Conservation (phyloP, 1,140 invertebrate species). For the Phortica variegata region DNA sequence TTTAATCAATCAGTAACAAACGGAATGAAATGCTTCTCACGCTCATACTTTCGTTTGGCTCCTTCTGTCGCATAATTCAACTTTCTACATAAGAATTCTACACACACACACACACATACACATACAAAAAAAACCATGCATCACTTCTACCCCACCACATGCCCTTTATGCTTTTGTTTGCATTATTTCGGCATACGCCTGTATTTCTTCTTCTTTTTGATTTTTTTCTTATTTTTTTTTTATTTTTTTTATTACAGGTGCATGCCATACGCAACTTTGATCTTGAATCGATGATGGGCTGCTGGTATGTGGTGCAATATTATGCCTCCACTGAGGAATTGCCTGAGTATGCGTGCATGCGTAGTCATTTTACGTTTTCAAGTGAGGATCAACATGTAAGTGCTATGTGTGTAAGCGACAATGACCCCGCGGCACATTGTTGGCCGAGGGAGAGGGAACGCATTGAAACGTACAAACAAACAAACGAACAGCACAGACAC, state of each 20-base stretch:
- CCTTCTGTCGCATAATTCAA: too few species aligned
- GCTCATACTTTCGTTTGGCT: too few species aligned
- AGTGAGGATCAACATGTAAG: conserved; percentile 47
- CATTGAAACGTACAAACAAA: too few species aligned
- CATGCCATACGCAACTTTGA: conserved; percentile 61
- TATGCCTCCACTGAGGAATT: conserved; percentile 84
- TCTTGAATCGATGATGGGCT: conserved; percentile 65
- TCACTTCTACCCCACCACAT: not conserved
- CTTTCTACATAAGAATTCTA: conserved; percentile 10
- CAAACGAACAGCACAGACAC: not conserved
- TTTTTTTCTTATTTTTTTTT: not conserved
- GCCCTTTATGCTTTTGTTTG: not conserved
- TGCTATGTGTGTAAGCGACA: too few species aligned
- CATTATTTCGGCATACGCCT: not conserved
- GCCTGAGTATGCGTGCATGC: conserved; percentile 79
- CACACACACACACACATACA: not conserved
- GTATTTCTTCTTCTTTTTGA: not conserved
- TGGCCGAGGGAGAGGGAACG: too few species aligned
- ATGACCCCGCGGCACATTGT: too few species aligned
- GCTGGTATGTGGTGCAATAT: conserved; percentile 82
- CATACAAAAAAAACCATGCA: too few species aligned
- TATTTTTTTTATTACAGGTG: conserved; percentile 44
- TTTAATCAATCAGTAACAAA: too few species aligned
- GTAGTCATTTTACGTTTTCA: conserved; percentile 67
- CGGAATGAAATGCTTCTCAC: too few species aligned